These are phyloP conservation scores for Cossypha dichroa DNA, from an alignment of 2,797 vertebrate genomes.

Conservation along the genomic window DNA sequence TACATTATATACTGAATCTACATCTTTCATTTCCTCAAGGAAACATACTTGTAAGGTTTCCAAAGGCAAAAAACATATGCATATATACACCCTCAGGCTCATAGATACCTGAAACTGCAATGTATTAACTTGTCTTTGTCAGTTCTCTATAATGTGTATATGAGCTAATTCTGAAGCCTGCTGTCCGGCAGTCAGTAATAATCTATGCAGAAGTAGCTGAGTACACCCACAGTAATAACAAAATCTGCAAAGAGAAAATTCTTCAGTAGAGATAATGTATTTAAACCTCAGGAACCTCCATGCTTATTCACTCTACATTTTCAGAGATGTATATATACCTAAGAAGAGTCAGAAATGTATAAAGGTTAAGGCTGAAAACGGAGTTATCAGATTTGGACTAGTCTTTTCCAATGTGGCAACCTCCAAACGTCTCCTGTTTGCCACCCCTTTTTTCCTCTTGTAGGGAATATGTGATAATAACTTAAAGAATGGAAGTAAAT, in stretches of 20 bases:
- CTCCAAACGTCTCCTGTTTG: background rate
- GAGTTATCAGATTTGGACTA: background rate
- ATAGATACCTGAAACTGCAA: background rate
- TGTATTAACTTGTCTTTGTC: background rate
- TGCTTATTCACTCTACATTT: background rate
- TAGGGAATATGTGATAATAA: background rate
- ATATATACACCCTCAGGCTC: background rate
- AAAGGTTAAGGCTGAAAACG: background rate
- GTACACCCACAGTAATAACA: background rate
- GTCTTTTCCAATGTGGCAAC: background rate
- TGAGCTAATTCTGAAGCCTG: background rate
- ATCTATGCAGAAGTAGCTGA: background rate
- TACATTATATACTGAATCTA: background rate
- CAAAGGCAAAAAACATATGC: background rate
- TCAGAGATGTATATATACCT: background rate
- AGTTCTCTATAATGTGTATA: background rate
- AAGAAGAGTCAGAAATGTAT: background rate
- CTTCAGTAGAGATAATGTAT: background rate
- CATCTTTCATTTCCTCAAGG: background rate
- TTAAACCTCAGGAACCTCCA: background rate
- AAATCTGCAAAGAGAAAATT: background rate
- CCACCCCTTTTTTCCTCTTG: background rate
- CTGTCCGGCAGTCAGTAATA: background rate
- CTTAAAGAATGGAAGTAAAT: background rate
- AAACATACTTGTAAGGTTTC: background rate